These are phyloP conservation scores for Spondyliosoma cantharus DNA, from an alignment of 2,797 vertebrate genomes.

Conservation along the genomic window DNA sequence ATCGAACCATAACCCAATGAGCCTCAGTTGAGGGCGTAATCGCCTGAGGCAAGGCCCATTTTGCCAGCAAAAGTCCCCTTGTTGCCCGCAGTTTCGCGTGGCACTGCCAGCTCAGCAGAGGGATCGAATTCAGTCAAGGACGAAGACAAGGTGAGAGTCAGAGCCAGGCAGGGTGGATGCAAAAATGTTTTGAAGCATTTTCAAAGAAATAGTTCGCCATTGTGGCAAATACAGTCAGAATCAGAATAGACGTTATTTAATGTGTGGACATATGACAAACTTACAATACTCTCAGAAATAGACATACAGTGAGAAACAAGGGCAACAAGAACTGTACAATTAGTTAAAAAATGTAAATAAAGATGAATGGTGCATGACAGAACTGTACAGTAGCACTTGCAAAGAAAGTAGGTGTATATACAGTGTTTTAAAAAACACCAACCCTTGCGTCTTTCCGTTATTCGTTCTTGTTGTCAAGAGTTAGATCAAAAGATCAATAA, in stretches of 20 bases:
- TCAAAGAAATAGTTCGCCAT: neutral
- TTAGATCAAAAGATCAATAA: neutral
- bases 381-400: too few species aligned
- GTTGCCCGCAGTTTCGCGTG: constrained; percentile 36
- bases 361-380: too few species aligned
- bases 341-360: too few species aligned
- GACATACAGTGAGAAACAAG: too few species aligned
- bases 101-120: constrained; percentile 61
- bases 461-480: neutral
- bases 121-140: constrained; percentile 54
- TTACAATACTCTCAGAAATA: too few species aligned
- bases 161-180: neutral
- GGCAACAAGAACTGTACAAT: too few species aligned
- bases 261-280: too few species aligned
- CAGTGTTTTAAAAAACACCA: too few species aligned
- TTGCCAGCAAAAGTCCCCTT: constrained; percentile 50
- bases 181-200: neutral
- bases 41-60: constrained; percentile 40
- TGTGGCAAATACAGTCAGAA: neutral
- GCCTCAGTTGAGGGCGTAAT: constrained; percentile 50
- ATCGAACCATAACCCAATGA: constrained; percentile 65
- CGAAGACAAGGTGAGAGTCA: constrained; percentile 50
- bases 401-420: too few species aligned
- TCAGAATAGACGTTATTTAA: too few species aligned
- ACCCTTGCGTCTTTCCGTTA: neutral